phyloP scores from a whole-genome alignment of 2,113 vertebrate species.

The Pimephales promelas region DNA sequence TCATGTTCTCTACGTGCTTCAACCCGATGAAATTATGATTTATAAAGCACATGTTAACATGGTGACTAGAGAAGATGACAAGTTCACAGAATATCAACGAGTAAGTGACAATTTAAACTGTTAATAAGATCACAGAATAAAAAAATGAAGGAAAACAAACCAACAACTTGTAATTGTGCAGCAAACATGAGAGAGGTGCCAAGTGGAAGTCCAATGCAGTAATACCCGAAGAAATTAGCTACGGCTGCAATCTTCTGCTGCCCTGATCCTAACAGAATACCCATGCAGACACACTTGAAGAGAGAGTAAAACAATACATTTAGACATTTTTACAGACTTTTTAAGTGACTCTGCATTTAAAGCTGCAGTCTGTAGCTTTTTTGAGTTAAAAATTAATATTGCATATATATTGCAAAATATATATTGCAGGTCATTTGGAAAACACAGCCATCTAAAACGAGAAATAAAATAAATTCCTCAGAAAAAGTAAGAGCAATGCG shows the following conservation, averaged over 20 bases:
- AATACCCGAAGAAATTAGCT: slow-evolving; percentile 78
- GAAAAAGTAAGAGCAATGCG: neutral
- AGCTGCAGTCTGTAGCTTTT: too few species aligned
- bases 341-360: neutral
- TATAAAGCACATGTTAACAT: slow-evolving; percentile 1
- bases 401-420: too few species aligned
- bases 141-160: slow-evolving; percentile 63
- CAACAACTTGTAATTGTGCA: slow-evolving; percentile 76
- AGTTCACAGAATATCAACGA: neutral
- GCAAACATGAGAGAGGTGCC: slow-evolving; percentile 78
- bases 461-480: neutral
- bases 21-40: slow-evolving; percentile 3
- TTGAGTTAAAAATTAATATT: too few species aligned
- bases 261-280: slow-evolving; percentile 82
- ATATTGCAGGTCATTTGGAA: neutral
- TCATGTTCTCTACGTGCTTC: slow-evolving; percentile 23
- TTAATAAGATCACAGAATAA: neutral
- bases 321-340: neutral
- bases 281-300: slow-evolving; percentile 73
- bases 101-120: neutral
- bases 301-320: neutral
- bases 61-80: neutral
- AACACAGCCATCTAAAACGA: neutral
- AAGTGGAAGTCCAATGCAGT: slow-evolving; percentile 78
- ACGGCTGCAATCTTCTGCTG: slow-evolving; percentile 87